Conservation (phyloP, 1,140 invertebrate species). For the Caenorhabditis latens region DNA sequence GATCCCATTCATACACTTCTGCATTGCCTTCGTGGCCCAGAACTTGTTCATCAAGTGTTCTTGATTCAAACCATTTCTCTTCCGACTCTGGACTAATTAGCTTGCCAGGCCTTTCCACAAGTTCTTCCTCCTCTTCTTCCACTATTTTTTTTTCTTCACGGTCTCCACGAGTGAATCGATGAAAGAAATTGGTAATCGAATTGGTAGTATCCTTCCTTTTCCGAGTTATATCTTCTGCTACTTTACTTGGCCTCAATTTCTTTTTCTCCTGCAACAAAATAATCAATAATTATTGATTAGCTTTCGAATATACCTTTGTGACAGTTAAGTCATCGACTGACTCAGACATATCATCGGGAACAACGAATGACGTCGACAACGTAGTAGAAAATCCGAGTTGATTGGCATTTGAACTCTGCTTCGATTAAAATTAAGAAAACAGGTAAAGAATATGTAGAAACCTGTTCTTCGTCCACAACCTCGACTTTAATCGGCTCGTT, state of each 20-base stretch:
- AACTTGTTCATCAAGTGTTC: background rate
- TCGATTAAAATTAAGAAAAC: background rate
- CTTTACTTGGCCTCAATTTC: slow-evolving; percentile 52
- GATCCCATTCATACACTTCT: slow-evolving; percentile 59
- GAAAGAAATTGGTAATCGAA: slow-evolving; percentile 59
- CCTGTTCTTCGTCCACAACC: slow-evolving; percentile 39
- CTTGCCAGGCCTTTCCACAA: slow-evolving; percentile 20
- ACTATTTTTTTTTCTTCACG: slow-evolving; percentile 54
- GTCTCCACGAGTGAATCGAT: slow-evolving; percentile 53
- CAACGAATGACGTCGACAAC: slow-evolving; percentile 12
- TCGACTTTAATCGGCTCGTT: slow-evolving; percentile 35
- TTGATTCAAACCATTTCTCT: slow-evolving; percentile 56
- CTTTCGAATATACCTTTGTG: background rate
- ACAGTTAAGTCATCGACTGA: slow-evolving; percentile 21
- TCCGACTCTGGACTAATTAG: slow-evolving; percentile 48
- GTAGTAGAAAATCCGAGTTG: slow-evolving; percentile 20
- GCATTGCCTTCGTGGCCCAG: slow-evolving; percentile 48
- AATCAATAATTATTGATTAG: background rate
- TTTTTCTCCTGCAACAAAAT: slow-evolving; percentile 29
- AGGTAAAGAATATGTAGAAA: background rate
- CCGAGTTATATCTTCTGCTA: slow-evolving; percentile 40
- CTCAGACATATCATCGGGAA: background rate
- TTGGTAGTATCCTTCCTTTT: slow-evolving; percentile 55
- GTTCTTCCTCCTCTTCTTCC: slow-evolving; percentile 55
- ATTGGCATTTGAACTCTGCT: background rate